Conservation (phyloP, 2,888 invertebrate genomes). For the Hesperia comma region DNA sequence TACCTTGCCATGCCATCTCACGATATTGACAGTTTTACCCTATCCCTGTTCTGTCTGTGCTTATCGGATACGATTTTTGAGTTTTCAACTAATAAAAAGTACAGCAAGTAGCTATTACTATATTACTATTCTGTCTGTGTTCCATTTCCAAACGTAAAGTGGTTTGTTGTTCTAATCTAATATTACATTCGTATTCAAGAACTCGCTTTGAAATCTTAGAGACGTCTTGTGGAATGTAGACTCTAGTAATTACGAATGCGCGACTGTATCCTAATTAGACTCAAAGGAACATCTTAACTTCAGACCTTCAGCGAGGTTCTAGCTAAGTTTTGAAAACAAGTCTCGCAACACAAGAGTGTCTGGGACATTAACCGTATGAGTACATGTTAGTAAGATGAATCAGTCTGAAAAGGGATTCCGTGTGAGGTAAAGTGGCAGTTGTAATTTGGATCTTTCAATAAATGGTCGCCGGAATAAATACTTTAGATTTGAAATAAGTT, state of each 20-base stretch:
- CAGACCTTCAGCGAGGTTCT: slow-evolving; percentile 29
- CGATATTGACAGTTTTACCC: too few relatives aligned
- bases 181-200: slow-evolving; percentile 4
- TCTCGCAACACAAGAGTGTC: slow-evolving; percentile 19
- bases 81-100: too few relatives aligned
- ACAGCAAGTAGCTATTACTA: too few relatives aligned
- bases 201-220: slow-evolving; percentile 5
- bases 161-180: background rate
- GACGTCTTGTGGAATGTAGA: background rate
- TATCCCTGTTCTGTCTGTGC: too few relatives aligned
- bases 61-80: too few relatives aligned
- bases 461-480: too few relatives aligned
- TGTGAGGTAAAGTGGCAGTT: slow-evolving; percentile 11
- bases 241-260: slow-evolving; percentile 21
- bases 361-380: slow-evolving; percentile 32
- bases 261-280: slow-evolving; percentile 30
- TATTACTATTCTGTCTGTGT: too few relatives aligned
- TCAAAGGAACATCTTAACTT: slow-evolving; percentile 29
- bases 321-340: slow-evolving; percentile 23
- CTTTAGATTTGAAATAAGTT: too few relatives aligned
- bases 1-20: too few relatives aligned
- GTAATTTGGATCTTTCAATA: too few relatives aligned
- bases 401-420: background rate
- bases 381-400: background rate
- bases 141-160: too few relatives aligned